phyloP scores from a whole-genome alignment of 1,140 invertebrate genomes.

The Theocolax elegans region DNA sequence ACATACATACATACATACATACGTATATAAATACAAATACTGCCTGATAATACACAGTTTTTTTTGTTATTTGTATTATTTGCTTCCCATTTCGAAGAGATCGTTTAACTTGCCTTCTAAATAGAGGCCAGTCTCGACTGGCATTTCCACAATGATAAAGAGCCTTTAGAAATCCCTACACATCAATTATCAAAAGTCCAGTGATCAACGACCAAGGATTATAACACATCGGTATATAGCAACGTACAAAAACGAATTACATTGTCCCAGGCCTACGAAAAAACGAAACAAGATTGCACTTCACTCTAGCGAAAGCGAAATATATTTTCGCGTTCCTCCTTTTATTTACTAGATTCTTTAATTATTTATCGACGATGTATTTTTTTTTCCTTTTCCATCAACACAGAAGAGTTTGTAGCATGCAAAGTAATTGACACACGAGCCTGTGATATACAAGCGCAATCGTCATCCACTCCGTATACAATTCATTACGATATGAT shows the following conservation, averaged over 20 bases:
- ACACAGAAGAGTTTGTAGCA: background rate
- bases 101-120: background rate
- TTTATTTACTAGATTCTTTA: background rate
- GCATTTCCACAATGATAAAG: slow-evolving; percentile 7
- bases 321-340: background rate
- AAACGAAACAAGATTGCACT: slow-evolving; percentile 26
- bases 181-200: slow-evolving; percentile 28
- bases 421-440: slow-evolving; percentile 34
- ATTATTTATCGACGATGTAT: slow-evolving; percentile 26
- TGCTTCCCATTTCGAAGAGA: background rate
- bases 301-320: background rate
- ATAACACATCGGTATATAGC: slow-evolving; percentile 10
- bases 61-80: slow-evolving; percentile 20
- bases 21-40: slow-evolving; percentile 29
- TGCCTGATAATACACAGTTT: slow-evolving; percentile 28
- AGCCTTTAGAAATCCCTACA: slow-evolving; percentile 9
- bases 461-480: slow-evolving; percentile 7
- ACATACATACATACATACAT: no score
- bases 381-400: background rate
- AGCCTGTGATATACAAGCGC: slow-evolving; percentile 17
- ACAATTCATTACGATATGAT: slow-evolving; percentile 35
- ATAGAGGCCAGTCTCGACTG: background rate
- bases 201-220: slow-evolving; percentile 1
- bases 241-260: slow-evolving; percentile 27
- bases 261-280: slow-evolving; percentile 13